These are phyloP conservation scores for Mimachlamys varia DNA, from an alignment of 2,888 invertebrate species.

Conservation along the genomic window DNA sequence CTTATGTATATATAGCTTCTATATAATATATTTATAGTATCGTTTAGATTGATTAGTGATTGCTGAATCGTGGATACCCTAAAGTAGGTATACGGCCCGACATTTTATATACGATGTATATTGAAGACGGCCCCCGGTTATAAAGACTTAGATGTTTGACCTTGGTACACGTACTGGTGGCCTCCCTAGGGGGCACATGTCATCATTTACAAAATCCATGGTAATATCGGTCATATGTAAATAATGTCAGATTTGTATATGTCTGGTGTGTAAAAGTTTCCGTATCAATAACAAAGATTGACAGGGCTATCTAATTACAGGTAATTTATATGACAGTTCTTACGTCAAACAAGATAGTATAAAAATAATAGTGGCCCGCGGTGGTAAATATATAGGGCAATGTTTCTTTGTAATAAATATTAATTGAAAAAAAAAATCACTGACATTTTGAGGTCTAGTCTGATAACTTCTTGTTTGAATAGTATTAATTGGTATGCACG, in stretches of 20 bases:
- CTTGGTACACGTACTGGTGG: background rate
- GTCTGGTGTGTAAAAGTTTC: background rate
- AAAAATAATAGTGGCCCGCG: background rate
- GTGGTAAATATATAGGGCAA: background rate
- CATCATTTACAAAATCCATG: background rate
- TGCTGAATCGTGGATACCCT: background rate
- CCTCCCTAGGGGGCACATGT: background rate
- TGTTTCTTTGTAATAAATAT: background rate
- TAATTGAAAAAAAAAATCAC: background rate
- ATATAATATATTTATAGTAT: no score
- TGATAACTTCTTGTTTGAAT: no score
- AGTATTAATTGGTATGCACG: no score
- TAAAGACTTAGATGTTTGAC: no score
- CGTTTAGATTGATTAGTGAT: no score
- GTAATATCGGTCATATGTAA: background rate
- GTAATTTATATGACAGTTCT: background rate
- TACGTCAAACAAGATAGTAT: background rate
- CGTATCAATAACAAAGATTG: background rate
- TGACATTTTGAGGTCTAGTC: no score
- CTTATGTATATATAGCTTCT: no score
- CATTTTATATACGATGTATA: background rate
- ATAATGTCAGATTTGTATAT: constrained; percentile 5
- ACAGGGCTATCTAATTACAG: background rate
- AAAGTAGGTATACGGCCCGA: background rate
- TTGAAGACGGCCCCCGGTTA: background rate